A percentile compares a stretch with the other conserved stretches of the same genome.
These are phyloP conservation scores for Apaloderma vittatum DNA, from an alignment of 2,113 vertebrate genomes.

Conservation along the genomic window DNA sequence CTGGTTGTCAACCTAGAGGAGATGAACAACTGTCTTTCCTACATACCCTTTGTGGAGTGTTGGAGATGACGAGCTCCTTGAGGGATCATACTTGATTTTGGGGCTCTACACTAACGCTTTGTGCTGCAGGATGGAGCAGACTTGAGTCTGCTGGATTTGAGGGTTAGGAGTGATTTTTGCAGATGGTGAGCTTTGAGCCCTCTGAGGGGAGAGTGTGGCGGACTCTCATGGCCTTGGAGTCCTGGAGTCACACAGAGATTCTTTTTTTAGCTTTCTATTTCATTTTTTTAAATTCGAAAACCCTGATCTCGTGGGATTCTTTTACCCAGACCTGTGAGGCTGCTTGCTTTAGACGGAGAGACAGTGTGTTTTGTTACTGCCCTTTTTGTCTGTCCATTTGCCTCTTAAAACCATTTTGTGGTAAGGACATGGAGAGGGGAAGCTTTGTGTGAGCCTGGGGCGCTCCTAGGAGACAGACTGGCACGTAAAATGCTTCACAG, in stretches of 20 bases:
- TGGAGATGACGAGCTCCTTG: background rate
- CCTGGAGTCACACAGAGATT: background rate
- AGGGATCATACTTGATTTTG: rapidly evolving
- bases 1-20: background rate
- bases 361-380: background rate
- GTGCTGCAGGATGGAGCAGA: background rate
- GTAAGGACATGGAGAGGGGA: background rate
- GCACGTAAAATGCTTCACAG: background rate
- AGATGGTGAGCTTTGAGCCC: background rate
- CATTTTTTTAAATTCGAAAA: background rate
- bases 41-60: rapidly evolving
- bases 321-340: background rate
- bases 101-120: rapidly evolving
- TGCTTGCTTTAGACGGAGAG: background rate
- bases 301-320: background rate
- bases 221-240: background rate
- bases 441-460: slow-evolving; percentile 2
- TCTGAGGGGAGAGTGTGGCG: background rate
- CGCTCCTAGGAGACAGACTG: slow-evolving; percentile 26
- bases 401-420: background rate
- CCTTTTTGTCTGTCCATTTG: background rate
- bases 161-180: background rate
- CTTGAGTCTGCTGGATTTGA: background rate
- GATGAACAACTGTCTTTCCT: background rate
- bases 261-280: background rate